Conservation (phyloP, 1,140 invertebrate species). For the Hetaerina americana region DNA sequence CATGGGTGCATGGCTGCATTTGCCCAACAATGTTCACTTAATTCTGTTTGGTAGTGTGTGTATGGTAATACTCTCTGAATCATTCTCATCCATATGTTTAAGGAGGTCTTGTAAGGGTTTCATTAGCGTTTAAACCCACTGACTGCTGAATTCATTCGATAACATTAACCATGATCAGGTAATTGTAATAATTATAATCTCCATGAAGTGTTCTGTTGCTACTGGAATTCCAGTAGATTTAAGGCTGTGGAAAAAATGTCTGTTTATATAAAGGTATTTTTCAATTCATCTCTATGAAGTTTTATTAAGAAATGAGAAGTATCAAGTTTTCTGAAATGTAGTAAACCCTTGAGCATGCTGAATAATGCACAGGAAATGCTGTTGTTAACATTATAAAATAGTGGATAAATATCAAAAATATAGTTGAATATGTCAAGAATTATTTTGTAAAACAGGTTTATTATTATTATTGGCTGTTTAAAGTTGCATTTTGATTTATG, state of each 20-base stretch:
- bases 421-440: too few relatives aligned
- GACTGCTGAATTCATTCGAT: not conserved
- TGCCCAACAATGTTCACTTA: too few relatives aligned
- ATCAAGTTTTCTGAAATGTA: too few relatives aligned
- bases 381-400: too few relatives aligned
- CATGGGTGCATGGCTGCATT: too few relatives aligned
- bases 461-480: too few relatives aligned
- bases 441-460: too few relatives aligned
- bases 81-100: not conserved
- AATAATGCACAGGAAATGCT: too few relatives aligned
- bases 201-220: not conserved
- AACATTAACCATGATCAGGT: not conserved
- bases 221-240: not conserved
- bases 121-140: not conserved
- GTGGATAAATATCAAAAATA: too few relatives aligned
- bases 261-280: not conserved
- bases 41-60: not conserved
- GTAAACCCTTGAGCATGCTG: too few relatives aligned
- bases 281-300: not conserved
- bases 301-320: too few relatives aligned
- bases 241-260: not conserved
- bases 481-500: too few relatives aligned
- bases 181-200: not conserved
- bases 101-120: not conserved
- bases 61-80: not conserved